Evolutionary conservation across 2,888 invertebrate genomes (phyloP), one percentile per base, ranked within the genome.

Genomic region (Drosophila tanythrix): DNA sequence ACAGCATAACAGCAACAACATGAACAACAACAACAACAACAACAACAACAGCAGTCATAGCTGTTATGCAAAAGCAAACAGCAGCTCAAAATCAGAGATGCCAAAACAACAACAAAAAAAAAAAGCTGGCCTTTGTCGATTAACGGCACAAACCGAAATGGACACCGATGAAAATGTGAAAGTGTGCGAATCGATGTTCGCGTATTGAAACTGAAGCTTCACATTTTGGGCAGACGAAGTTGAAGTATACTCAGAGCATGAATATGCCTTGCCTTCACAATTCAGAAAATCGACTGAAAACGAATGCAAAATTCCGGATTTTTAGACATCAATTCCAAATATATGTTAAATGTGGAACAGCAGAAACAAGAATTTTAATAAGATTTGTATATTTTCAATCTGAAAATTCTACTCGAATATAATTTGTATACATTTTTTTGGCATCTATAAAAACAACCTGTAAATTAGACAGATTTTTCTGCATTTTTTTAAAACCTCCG

Each of bases 21-120:
- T 3, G 15, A 36, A 15, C 15, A 36, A 1, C 36, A 36, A 0
- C 15, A 36, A 0, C 7, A 21, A 1, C n/a, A 43, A 0, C 43
- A 43, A 2, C n/a, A 43, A 13, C 11, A 33, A 29, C 68, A 73
- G 52, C 59, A 62, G 55, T 31, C 51, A 57, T 55, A 46, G 60
- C 74, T 81, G 73, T 84, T 79, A 76, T 81, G 82, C 88, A 74
- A 82, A 74, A 56, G 69, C 74, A 88, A 82, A 89, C 85, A 79
- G 59, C 69, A 60, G 68, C 66, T 60, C 66, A 69, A 86, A 80
- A 72, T 86, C 66, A 74, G 70, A 57, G 57, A 70, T 67, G 29
- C 15, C 69, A 40, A 40, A 25, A 15, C 13, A 46, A 25, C 0
- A n/a, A n/a, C n/a, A 46, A 25, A 11, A 6, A 11, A 40, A 15